Evolutionary conservation across 2,888 invertebrate genomes (phyloP), one percentile per base, ranked within the genome.

Genomic region (Muscina levida): DNA sequence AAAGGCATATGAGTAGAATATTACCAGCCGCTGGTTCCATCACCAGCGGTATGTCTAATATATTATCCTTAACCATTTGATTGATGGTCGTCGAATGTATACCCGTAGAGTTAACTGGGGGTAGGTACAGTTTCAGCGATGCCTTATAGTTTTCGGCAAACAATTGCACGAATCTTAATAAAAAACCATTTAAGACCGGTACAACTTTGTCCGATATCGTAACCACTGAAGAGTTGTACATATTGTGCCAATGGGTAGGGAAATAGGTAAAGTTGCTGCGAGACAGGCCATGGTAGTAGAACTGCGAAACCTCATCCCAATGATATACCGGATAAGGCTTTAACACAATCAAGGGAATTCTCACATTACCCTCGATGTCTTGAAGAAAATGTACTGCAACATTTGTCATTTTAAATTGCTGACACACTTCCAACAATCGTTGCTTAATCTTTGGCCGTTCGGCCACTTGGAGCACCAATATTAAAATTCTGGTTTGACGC

Each of bases 171-270:
- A 88, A 67, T 1, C 79, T 59, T 0, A n/a, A 46, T 0, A 85
- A 46, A 13, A 85, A 87, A 0, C 88, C 88, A 0, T 65, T 57
- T 1, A 84, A 75, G 0, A 85, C 83, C 0, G 87, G 88, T 5
- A 83, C 57, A 1, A 82, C 22, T 31, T 85, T 85, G 53, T 86
- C 87, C 19, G 85, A 82, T 13, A 84, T 5, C 0, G 80, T 82
- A 0, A 8, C 26, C 0, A 88, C 72, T 0, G 51, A 10, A 59
- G 70, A 71, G 13, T 73, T 72, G 22, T 71, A 22, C 57, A 77
- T 44, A 37, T 80, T 37, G 0, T 48, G 42, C 39, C 39, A 62
- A 44, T 70, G 48, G 1, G 6, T 17, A 10, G 46, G 59, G n/a
- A 56, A 82, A 46, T 57, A 71, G 31, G 5, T 0, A 4, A 17